Base-by-base conservation (phyloP, 2,888 invertebrate genomes). In the Heliconius erato region DNA sequence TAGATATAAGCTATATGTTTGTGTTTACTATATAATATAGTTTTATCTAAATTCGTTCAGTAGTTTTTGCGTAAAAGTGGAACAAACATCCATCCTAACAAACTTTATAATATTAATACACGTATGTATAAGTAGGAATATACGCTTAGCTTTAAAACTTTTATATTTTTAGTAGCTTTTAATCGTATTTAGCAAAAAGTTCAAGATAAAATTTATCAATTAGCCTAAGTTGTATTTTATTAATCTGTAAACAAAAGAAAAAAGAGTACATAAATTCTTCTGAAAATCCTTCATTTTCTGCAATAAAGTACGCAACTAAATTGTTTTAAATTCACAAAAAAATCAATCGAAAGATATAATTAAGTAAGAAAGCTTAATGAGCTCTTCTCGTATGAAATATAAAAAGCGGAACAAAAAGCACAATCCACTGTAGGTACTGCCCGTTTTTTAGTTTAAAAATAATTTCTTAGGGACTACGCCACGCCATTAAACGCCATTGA, bases 401-500 rank as follows among this genome's bases (percentile, higher is more conserved):
- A 78, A 78, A 78, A 67, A 65, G 78, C n/a, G 28, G 5, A 44
- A 81, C 72, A 81, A 84, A 81, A 80, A 69, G 79, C 79, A 77
- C 44, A 77, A 83, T 80, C 76, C 71, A 79, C 85, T 86, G n/a
- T n/a, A n/a, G n/a, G 85, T 85, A 86, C 86, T 85, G 87, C 74
- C 65, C 59, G 54, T 54, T 65, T 86, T 87, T 90, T 88, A 88
- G 90, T 91, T 91, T 90, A 88, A 92, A 92, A 91, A 91, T 91
- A 92, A 89, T 88, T 87, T 88, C 80, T 86, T 88, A 89, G 85
- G 79, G 86, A 86, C 87, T 87, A 82, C 86, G 87, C 88, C 88
- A 89, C 88, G 88, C 91, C 89, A 93, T 93, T 92, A 92, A 92
- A 89, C 84, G 88, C 85, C 86, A 85, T 85, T 81, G 83, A 85